phyloP scores from a whole-genome alignment of 2,888 invertebrate genomes.

The Crossocerus cetratus region DNA sequence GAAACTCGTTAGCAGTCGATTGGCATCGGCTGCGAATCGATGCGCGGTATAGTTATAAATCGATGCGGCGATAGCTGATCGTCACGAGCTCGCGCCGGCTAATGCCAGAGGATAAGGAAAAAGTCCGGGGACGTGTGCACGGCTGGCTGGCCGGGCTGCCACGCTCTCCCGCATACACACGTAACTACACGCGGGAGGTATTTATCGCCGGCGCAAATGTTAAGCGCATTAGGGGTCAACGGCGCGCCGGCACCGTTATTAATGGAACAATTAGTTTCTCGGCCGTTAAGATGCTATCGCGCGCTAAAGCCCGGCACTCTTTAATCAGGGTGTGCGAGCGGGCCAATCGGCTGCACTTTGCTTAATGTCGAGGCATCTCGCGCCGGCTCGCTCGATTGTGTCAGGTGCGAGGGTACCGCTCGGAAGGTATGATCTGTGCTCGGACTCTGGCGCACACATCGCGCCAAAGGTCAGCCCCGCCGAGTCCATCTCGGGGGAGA shows the following conservation, averaged over 20 bases:
- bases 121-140: not conserved
- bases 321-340: slow-evolving; percentile 27
- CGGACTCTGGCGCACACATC: too few species aligned
- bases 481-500: too few species aligned
- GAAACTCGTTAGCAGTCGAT: not conserved
- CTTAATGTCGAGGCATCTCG: slow-evolving; percentile 31
- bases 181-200: not conserved
- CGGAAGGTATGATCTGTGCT: not conserved
- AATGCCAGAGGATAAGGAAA: slow-evolving; percentile 1
- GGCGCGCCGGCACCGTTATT: slow-evolving; percentile 28
- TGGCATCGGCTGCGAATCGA: too few species aligned
- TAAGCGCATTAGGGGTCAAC: slow-evolving; percentile 9
- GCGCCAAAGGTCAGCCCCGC: too few species aligned
- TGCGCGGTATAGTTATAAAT: too few species aligned
- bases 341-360: not conserved
- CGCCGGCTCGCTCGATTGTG: slow-evolving; percentile 6
- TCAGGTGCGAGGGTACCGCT: not conserved
- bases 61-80: too few species aligned
- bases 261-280: slow-evolving; percentile 46
- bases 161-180: not conserved
- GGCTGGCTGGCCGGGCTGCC: not conserved
- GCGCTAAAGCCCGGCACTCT: slow-evolving; percentile 22
- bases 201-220: slow-evolving; percentile 38
- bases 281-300: slow-evolving; percentile 45
- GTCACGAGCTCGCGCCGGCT: not conserved